Evolutionary conservation across 1,140 invertebrate genomes (phyloP).

Genomic region (Drosophila insularis): DNA sequence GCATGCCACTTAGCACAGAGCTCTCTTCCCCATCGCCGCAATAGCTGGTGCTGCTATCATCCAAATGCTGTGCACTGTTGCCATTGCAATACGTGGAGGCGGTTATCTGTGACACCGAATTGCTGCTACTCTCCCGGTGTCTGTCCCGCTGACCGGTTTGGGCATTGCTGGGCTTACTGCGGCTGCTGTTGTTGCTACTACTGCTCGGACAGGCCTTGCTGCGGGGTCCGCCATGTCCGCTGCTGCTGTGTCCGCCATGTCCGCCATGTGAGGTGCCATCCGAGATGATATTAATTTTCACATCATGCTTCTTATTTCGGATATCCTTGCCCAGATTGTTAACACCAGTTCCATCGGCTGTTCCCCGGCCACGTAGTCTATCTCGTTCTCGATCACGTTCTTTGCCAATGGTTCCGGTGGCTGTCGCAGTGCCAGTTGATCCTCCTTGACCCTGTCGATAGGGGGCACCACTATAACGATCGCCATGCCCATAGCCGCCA

Average conservation of each 20-base stretch:
- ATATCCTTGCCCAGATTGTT: constrained; percentile 70
- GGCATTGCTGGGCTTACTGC: constrained; percentile 18
- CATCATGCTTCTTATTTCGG: constrained; percentile 75
- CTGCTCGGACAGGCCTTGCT: constrained; percentile 27
- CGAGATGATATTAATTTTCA: constrained; percentile 78
- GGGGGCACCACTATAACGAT: constrained; percentile 59
- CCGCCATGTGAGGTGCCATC: constrained; percentile 46
- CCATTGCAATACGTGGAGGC: constrained; percentile 77
- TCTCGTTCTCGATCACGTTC: constrained; percentile 22
- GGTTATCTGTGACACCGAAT: constrained; percentile 71
- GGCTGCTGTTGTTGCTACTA: constrained; percentile 43
- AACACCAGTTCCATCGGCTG: constrained; percentile 63
- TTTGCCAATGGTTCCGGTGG: constrained; percentile 7
- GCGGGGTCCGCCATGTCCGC: not conserved
- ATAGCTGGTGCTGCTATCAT: constrained; percentile 76
- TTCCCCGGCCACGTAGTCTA: constrained; percentile 39
- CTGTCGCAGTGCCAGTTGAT: not conserved
- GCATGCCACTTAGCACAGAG: constrained; percentile 77
- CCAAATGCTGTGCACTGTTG: constrained; percentile 43
- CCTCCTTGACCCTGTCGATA: constrained; percentile 41
- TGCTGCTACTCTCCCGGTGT: constrained; percentile 42
- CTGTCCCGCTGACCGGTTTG: constrained; percentile 10
- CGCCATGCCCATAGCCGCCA: constrained; percentile 28
- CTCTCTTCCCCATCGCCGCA: constrained; percentile 78
- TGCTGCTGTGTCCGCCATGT: not conserved